These are phyloP conservation scores for Sisyra terminalis DNA, from an alignment of 2,888 invertebrate genomes.

Conservation along the genomic window DNA sequence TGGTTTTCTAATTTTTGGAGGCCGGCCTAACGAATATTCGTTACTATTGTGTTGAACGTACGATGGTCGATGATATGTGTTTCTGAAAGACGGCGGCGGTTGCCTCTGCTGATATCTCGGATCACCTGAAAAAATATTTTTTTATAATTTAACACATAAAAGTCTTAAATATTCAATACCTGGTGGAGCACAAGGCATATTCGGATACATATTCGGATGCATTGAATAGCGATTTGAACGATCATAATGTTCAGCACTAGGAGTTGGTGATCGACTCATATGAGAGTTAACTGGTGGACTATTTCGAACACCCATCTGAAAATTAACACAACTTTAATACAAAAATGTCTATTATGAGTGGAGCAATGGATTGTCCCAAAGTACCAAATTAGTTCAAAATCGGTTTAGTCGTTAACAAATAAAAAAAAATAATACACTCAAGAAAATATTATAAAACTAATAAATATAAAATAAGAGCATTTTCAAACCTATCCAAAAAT, in stretches of 20 bases:
- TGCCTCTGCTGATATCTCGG: slow-evolving; percentile 7
- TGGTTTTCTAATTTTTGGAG: slow-evolving; percentile 18
- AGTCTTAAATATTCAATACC: slow-evolving; percentile 20
- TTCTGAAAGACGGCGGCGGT: slow-evolving; percentile 5
- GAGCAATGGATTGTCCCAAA: too few species aligned
- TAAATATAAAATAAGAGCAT: too few species aligned
- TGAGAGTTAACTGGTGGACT: slow-evolving; percentile 19
- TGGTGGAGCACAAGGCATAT: slow-evolving; percentile 24
- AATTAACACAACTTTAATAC: too few species aligned
- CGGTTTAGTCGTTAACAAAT: too few species aligned
- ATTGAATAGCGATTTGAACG: slow-evolving; percentile 20
- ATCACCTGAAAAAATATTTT: slow-evolving; percentile 3
- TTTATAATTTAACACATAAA: neutral
- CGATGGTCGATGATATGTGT: slow-evolving; percentile 5
- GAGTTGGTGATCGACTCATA: slow-evolving; percentile 27
- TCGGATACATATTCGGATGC: slow-evolving; percentile 22
- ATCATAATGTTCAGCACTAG: slow-evolving; percentile 20
- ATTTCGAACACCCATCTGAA: slow-evolving; percentile 16
- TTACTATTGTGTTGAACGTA: slow-evolving; percentile 1
- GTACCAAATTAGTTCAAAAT: too few species aligned
- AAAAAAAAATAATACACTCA: too few species aligned
- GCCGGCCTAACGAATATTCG: slow-evolving; percentile 8
- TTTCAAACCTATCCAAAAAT: too few species aligned
- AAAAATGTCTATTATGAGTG: too few species aligned
- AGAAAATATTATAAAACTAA: too few species aligned